phyloP scores from a whole-genome alignment of 1,140 invertebrate species.

The Periplaneta americana region DNA sequence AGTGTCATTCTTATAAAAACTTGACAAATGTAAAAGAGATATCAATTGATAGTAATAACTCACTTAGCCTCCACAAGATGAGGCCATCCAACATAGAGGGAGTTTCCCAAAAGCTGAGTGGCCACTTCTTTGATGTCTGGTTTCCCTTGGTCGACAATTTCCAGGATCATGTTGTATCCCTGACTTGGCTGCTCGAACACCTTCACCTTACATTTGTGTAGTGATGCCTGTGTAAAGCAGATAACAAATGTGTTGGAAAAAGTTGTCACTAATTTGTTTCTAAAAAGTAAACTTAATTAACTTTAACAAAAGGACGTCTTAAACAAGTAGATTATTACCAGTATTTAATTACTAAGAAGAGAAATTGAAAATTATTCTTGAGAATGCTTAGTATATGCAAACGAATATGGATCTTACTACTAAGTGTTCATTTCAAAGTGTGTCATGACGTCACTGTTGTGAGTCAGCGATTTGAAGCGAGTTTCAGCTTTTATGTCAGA shows the following conservation, averaged over 20 bases:
- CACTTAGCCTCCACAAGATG: constrained; percentile 65
- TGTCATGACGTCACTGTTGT: too few relatives aligned
- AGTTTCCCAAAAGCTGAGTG: constrained; percentile 59
- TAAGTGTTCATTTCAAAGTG: too few relatives aligned
- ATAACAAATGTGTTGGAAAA: constrained; percentile 23
- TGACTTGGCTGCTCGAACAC: constrained; percentile 82
- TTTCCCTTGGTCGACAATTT: constrained; percentile 39
- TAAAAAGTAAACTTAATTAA: not conserved
- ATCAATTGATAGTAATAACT: not conserved
- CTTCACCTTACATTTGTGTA: constrained; percentile 29
- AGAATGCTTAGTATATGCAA: too few relatives aligned
- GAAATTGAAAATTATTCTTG: too few relatives aligned
- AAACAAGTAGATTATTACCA: too few relatives aligned
- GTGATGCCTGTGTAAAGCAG: constrained; percentile 23
- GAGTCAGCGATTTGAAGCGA: too few relatives aligned
- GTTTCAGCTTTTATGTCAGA: too few relatives aligned
- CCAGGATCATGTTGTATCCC: constrained; percentile 78
- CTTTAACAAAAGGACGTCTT: not conserved
- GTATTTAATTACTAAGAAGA: too few relatives aligned
- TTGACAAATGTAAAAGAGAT: too few relatives aligned
- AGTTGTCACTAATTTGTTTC: not conserved
- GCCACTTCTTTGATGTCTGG: constrained; percentile 43
- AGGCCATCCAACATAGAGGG: constrained; percentile 82
- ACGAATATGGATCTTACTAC: too few relatives aligned
- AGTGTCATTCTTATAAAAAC: too few relatives aligned